Conservation (phyloP, 2,888 invertebrate genomes). For the Eupithecia pulchellata region DNA sequence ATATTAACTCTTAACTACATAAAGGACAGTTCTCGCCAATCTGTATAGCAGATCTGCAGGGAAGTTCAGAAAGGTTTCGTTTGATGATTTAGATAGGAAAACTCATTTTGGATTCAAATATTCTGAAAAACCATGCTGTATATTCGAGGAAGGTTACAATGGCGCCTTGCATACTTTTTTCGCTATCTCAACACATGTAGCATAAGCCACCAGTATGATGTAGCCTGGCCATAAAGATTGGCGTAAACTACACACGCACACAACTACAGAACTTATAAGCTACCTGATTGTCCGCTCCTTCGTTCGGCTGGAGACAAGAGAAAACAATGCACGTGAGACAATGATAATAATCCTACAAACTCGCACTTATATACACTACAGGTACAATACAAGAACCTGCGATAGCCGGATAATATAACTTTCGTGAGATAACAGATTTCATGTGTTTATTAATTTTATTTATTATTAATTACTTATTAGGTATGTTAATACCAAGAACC, state of each 20-base stretch:
- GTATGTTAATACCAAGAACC: no score
- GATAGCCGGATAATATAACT: constrained; percentile 30
- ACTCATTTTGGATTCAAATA: not conserved
- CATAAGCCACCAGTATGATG: not conserved
- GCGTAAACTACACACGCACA: constrained; percentile 18
- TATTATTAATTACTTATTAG: no score
- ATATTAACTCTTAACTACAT: not conserved
- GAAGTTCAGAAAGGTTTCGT: not conserved
- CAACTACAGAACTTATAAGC: constrained; percentile 39
- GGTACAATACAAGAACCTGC: constrained; percentile 27
- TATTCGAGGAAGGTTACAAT: not conserved
- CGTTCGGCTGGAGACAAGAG: constrained; percentile 80
- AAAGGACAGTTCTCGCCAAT: not conserved
- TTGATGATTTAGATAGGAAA: not conserved
- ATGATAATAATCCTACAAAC: constrained; percentile 44
- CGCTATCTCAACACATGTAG: not conserved
- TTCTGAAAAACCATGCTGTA: not conserved
- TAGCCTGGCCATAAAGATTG: not conserved
- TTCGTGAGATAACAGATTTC: constrained; percentile 14
- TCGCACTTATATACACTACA: constrained; percentile 23
- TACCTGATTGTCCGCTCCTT: constrained; percentile 83
- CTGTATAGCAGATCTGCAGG: not conserved
- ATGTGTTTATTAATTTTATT: constrained; percentile 7
- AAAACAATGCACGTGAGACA: constrained; percentile 64
- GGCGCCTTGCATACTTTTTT: not conserved